phyloP scores from a whole-genome alignment of 2,113 vertebrate species.

The Sander lucioperca region DNA sequence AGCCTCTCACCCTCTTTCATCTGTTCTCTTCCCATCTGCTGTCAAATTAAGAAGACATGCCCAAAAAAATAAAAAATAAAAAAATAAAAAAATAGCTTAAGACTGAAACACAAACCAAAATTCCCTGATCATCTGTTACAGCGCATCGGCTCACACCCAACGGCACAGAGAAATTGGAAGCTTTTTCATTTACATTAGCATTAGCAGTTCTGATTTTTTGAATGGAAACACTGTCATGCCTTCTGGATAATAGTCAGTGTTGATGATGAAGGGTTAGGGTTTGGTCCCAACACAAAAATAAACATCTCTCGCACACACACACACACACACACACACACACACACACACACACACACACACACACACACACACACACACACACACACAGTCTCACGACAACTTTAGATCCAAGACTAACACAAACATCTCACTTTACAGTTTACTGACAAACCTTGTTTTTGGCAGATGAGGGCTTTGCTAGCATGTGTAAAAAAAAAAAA shows the following conservation, averaged over 20 bases:
- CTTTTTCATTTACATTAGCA: slow-evolving; percentile 72
- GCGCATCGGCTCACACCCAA: slow-evolving; percentile 54
- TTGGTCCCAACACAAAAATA: slow-evolving; percentile 63
- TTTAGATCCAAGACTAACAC: slow-evolving; percentile 66
- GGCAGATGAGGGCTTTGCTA: slow-evolving; percentile 47
- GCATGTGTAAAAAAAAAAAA: slow-evolving; percentile 24
- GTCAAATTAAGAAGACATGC: slow-evolving; percentile 30
- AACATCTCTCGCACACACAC: slow-evolving; percentile 52
- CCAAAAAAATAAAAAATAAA: slow-evolving; percentile 49
- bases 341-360: slow-evolving; percentile 1
- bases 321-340: background rate
- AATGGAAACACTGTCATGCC: slow-evolving; percentile 69
- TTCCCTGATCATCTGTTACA: slow-evolving; percentile 48
- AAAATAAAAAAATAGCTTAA: slow-evolving; percentile 40
- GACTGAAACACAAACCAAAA: slow-evolving; percentile 57
- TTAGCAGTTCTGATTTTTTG: slow-evolving; percentile 72
- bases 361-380: slow-evolving; percentile 21
- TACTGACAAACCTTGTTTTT: slow-evolving; percentile 67
- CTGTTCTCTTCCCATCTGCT: slow-evolving; percentile 42
- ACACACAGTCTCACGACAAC: slow-evolving; percentile 43
- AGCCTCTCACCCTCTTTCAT: slow-evolving; percentile 25
- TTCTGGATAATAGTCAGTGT: slow-evolving; percentile 64
- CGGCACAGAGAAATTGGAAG: slow-evolving; percentile 53
- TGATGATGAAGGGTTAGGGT: slow-evolving; percentile 67
- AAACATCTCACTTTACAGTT: slow-evolving; percentile 73